These are phyloP conservation scores for Phania funesta DNA, from an alignment of 2,888 invertebrate species.

Conservation along the genomic window DNA sequence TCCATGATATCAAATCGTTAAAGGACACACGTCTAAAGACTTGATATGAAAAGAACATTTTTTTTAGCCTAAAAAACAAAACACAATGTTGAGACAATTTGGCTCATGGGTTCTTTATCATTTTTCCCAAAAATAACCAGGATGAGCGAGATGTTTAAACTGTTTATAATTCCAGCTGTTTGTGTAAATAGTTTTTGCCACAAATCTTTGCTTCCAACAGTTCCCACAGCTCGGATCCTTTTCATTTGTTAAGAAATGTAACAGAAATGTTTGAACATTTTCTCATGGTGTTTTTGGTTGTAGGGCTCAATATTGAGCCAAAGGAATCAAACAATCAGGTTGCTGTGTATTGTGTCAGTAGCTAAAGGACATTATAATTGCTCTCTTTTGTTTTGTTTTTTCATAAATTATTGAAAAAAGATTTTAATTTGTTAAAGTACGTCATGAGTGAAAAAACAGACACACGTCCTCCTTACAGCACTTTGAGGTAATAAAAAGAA, in stretches of 20 bases:
- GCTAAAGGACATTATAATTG: not conserved
- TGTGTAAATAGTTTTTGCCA: slow-evolving; percentile 8
- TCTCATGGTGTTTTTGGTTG: not conserved
- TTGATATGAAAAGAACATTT: slow-evolving; percentile 6
- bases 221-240: slow-evolving; percentile 31
- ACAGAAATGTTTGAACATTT: slow-evolving; percentile 12
- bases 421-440: no score
- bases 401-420: no score
- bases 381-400: not conserved
- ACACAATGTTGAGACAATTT: not conserved
- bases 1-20: slow-evolving; percentile 24
- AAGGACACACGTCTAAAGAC: slow-evolving; percentile 23
- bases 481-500: not conserved
- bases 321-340: not conserved
- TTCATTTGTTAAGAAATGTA: not conserved
- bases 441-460: no score
- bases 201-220: not conserved
- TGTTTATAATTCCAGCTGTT: slow-evolving; percentile 6
- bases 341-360: not conserved
- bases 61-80: not conserved
- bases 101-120: not conserved
- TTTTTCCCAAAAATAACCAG: not conserved
- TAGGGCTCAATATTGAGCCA: slow-evolving; percentile 33
- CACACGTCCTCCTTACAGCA: no score
- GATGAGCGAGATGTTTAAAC: no score